Evolutionary conservation across 2,113 vertebrate genomes (phyloP).

Genomic region (Tachysurus vachellii): DNA sequence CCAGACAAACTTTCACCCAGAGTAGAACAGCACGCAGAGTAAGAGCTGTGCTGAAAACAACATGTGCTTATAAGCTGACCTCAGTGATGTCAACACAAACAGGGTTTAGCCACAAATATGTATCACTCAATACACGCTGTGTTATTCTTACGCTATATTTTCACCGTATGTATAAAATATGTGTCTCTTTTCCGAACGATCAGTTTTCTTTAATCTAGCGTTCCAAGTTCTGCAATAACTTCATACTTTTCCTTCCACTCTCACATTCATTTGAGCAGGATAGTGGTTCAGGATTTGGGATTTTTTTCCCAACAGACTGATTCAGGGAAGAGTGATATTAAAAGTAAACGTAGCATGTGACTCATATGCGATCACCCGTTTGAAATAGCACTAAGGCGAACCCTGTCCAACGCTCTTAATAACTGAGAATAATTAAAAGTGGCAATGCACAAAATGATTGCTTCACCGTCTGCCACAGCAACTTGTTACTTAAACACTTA

Average conservation of each 20-base stretch:
- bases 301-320: background rate
- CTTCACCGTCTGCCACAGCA: conserved; percentile 49
- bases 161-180: background rate
- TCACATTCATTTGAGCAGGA: background rate
- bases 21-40: conserved; percentile 49
- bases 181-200: background rate
- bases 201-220: background rate
- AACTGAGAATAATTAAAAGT: conserved; percentile 6
- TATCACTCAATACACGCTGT: background rate
- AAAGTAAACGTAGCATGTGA: conserved; percentile 12
- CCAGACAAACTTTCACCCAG: conserved; percentile 55
- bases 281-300: background rate
- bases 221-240: conserved; percentile 6
- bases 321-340: conserved; percentile 32
- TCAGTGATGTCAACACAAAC: conserved; percentile 24
- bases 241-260: conserved; percentile 19
- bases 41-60: conserved; percentile 48
- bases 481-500: conserved; percentile 70
- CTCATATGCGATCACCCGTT: conserved; percentile 5
- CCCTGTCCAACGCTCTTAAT: background rate
- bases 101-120: conserved; percentile 12
- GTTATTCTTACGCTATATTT: background rate
- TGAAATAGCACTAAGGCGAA: conserved; percentile 5
- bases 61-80: conserved; percentile 42
- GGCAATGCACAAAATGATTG: conserved; percentile 14